These are phyloP conservation scores for Herpetotheres cachinnans DNA, from an alignment of 2,113 vertebrate species.

Conservation along the genomic window DNA sequence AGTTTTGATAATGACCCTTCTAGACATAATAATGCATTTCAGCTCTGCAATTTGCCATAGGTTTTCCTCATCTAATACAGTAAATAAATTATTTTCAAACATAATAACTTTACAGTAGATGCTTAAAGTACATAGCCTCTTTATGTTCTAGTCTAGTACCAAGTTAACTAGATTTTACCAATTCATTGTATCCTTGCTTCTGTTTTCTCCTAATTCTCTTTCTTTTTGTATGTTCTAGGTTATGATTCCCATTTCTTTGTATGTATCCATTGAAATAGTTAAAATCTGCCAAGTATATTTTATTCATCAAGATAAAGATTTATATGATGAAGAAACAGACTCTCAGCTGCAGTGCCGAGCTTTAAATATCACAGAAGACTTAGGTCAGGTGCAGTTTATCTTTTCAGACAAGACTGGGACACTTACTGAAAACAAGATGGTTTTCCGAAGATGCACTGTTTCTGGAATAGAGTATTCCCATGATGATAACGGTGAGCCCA, in stretches of 20 bases:
- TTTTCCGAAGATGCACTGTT: conserved; percentile 94
- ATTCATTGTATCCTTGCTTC: neutral
- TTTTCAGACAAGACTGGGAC: conserved; percentile 99
- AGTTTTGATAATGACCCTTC: conserved; percentile 21
- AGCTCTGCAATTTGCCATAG: neutral
- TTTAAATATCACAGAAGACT: conserved; percentile 96
- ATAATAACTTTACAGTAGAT: conserved; percentile 7
- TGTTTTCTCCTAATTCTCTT: neutral
- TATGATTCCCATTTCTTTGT: conserved; percentile 95
- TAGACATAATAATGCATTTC: conserved; percentile 29
- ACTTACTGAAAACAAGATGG: conserved; percentile 98
- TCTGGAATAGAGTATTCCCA: conserved; percentile 95
- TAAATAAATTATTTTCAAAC: conserved; percentile 45
- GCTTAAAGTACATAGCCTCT: neutral
- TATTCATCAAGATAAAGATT: conserved; percentile 92
- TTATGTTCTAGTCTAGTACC: neutral
- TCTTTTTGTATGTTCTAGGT: conserved; percentile 75
- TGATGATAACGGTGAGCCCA: conserved; percentile 90
- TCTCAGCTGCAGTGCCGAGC: conserved; percentile 92
- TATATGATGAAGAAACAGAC: conserved; percentile 96
- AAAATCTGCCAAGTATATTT: conserved; percentile 98
- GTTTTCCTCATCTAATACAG: conserved; percentile 28
- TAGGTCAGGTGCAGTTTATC: conserved; percentile 96
- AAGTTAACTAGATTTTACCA: neutral
- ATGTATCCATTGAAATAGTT: conserved; percentile 97